Percentiles rank a stretch among this genome's conserved stretches.
phyloP scores from a whole-genome alignment of 2,888 invertebrate species.

The Deilephila porcellus region DNA sequence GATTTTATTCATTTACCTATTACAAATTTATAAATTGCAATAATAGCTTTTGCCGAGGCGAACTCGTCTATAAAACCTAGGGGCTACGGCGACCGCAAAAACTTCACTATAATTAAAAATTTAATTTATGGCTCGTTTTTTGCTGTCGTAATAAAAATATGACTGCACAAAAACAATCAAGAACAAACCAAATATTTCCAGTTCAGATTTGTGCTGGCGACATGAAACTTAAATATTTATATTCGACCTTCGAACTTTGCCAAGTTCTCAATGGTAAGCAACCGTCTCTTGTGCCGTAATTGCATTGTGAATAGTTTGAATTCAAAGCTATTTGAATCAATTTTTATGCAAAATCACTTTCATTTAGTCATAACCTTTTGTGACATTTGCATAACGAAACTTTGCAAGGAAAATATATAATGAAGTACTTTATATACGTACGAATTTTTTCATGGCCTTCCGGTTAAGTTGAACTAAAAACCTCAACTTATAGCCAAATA shows the following conservation, averaged over 20 bases:
- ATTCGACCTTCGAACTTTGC: slow-evolving; percentile 51
- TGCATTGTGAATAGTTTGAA: slow-evolving; percentile 45
- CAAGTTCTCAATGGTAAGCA: slow-evolving; percentile 51
- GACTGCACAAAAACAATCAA: slow-evolving; percentile 28
- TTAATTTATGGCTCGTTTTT: slow-evolving; percentile 3
- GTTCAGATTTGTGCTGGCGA: slow-evolving; percentile 14
- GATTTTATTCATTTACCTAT: no score
- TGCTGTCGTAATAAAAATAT: slow-evolving; percentile 10
- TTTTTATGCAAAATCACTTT: slow-evolving; percentile 49
- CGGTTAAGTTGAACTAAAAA: no score
- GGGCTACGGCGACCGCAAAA: background rate
- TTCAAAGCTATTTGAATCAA: slow-evolving; percentile 48
- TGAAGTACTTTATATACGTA: background rate
- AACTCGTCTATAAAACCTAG: background rate
- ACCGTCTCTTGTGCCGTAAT: slow-evolving; percentile 45
- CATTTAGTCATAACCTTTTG: slow-evolving; percentile 30
- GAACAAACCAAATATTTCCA: slow-evolving; percentile 37
- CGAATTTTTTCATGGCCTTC: no score
- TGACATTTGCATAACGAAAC: background rate
- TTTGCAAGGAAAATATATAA: background rate
- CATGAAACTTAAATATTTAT: slow-evolving; percentile 23
- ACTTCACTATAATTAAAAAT: background rate
- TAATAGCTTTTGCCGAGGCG: background rate
- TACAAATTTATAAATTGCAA: background rate
- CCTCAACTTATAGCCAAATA: no score